These are phyloP conservation scores for Charanyca ferruginea DNA, from an alignment of 2,888 invertebrate species.

Conservation along the genomic window DNA sequence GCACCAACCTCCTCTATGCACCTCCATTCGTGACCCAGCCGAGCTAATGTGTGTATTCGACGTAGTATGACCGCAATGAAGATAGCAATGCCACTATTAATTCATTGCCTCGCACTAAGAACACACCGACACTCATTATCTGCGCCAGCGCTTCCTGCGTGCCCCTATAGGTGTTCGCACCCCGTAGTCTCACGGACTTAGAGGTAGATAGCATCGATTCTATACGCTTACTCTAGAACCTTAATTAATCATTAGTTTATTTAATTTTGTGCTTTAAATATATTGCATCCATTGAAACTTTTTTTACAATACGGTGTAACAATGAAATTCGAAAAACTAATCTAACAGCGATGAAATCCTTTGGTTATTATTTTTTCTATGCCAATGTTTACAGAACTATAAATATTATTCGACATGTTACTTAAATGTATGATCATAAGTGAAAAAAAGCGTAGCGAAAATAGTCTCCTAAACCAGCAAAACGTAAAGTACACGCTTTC, in stretches of 20 bases:
- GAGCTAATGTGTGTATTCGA: slow-evolving; percentile 80
- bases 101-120: slow-evolving; percentile 80
- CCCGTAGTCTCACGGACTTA: slow-evolving; percentile 56
- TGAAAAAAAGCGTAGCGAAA: too few species aligned
- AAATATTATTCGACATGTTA: too few species aligned
- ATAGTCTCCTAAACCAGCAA: too few species aligned
- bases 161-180: slow-evolving; percentile 61
- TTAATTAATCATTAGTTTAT: slow-evolving; percentile 41
- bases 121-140: slow-evolving; percentile 70
- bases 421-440: too few species aligned
- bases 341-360: too few species aligned
- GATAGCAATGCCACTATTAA: slow-evolving; percentile 87
- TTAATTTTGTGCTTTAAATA: slow-evolving; percentile 15
- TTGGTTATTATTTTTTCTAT: too few species aligned
- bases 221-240: neutral
- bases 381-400: too few species aligned
- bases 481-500: too few species aligned
- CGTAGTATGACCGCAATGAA: slow-evolving; percentile 83
- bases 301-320: too few species aligned
- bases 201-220: slow-evolving; percentile 37
- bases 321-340: too few species aligned
- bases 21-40: slow-evolving; percentile 80
- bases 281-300: too few species aligned
- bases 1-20: slow-evolving; percentile 35
- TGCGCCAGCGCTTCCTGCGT: slow-evolving; percentile 68